Evolutionary conservation across 2,797 vertebrate species (phyloP), one percentile per base, ranked within the genome.

Genomic region (Parauchenoglanis punctatus): DNA sequence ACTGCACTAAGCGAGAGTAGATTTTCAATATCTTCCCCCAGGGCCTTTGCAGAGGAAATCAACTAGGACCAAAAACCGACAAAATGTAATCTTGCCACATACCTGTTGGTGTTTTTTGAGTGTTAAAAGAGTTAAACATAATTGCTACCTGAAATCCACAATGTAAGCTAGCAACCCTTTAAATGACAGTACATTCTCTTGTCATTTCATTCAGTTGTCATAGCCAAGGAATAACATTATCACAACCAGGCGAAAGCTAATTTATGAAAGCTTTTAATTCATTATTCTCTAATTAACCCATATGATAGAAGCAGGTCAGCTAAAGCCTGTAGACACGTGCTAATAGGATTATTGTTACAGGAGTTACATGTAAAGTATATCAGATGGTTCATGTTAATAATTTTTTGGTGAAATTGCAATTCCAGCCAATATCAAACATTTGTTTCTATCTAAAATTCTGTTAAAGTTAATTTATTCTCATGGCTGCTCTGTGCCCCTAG

Each of bases 401-500:
- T 59, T 75, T 67, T 1, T 35, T 35, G 35, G 4, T 68, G 4
- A 46, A 61, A 59, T 31, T 76, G 40, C 10, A 31, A 61, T 54
- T 35, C 23, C 17, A 46, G 5, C 40, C n/a, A 31, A 78, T 25
- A 63, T 86, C 59, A 80, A 80, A 80, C 49, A 67, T 67, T 77
- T 40, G 28, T 77, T 77, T 65, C 63, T 18, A 49, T 72, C 17
- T 46, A 81, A 72, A 88, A 72, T 40, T 56, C 13, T 80, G 56
- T 70, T 70, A 72, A 61, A 61, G 23, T 68, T 52, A 68, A 84
- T 78, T 70, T 54, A 68, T 87, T 70, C 63, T 49, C 44, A 23
- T 40, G 4, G 10, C 65, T 72, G 11, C 59, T 77, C 31, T 56
- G 12, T 77, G 44, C 28, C 49, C 52, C 46, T 1, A 70, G 72